Evolutionary conservation across 2,113 vertebrate genomes (phyloP).

Genomic region (Sula dactylatra): DNA sequence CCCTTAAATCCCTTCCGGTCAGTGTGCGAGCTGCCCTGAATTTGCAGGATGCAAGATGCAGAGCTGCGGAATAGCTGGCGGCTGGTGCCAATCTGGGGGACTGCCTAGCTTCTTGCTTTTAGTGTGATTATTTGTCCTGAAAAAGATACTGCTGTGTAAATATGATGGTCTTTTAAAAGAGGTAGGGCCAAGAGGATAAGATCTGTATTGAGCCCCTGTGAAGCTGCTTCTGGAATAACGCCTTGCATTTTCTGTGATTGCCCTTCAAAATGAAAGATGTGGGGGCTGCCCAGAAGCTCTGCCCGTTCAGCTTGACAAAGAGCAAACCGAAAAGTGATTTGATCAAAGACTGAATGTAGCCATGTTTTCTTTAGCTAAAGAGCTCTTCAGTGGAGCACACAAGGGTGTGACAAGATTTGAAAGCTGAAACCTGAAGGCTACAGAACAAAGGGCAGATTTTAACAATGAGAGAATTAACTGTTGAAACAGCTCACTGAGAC

Average conservation of each 20-base stretch:
- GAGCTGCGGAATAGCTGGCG: neutral
- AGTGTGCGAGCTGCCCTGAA: neutral
- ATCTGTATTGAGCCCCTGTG: neutral
- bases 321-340: neutral
- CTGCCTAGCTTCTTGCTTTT: neutral
- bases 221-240: neutral
- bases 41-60: neutral
- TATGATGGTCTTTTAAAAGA: neutral
- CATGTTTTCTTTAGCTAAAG: slow-evolving; percentile 5
- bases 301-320: neutral
- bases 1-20: neutral
- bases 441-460: neutral
- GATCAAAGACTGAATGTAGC: neutral
- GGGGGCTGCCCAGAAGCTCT: neutral
- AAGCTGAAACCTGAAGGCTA: neutral
- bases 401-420: neutral
- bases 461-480: neutral
- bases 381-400: neutral
- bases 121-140: neutral
- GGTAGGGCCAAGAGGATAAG: neutral
- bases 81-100: neutral
- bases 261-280: neutral
- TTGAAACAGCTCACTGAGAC: neutral
- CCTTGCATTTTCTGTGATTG: neutral
- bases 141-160: neutral